phyloP scores from a whole-genome alignment of 2,113 vertebrate species.

The Archilochus colubris region DNA sequence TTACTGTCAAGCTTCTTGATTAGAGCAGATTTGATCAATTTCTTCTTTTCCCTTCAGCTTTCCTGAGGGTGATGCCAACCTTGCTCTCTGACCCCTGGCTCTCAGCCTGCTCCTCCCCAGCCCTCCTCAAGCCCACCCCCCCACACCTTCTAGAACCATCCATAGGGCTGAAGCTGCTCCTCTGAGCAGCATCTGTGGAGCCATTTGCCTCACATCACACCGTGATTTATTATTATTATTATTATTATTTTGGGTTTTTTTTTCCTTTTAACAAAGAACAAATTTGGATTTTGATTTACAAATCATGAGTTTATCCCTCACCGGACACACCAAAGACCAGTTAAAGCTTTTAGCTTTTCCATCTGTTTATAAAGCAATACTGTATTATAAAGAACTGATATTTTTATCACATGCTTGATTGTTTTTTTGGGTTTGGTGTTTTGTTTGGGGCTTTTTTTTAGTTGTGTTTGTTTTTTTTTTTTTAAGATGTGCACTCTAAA shows the following conservation, averaged over 20 bases:
- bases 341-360: constrained; percentile 83
- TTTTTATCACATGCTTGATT: constrained; percentile 83
- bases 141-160: too few relatives aligned
- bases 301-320: constrained; percentile 74
- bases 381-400: constrained; percentile 84
- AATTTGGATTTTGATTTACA: constrained; percentile 75
- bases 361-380: constrained; percentile 89
- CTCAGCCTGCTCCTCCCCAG: not conserved
- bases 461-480: constrained; percentile 34
- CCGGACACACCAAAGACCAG: constrained; percentile 85
- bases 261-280: constrained; percentile 58
- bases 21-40: constrained; percentile 62
- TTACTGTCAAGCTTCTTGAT: constrained; percentile 34
- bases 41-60: constrained; percentile 4
- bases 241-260: not conserved
- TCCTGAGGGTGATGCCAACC: not conserved
- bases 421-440: constrained; percentile 47
- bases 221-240: not conserved
- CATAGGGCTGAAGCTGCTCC: not conserved
- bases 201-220: constrained; percentile 47
- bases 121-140: not conserved
- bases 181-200: constrained; percentile 31
- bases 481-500: constrained; percentile 80
- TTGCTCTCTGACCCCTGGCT: not conserved
- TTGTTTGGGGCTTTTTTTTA: not conserved